Base-by-base conservation (phyloP, 2,888 invertebrate species). In the Drosophila trichaetosa region DNA sequence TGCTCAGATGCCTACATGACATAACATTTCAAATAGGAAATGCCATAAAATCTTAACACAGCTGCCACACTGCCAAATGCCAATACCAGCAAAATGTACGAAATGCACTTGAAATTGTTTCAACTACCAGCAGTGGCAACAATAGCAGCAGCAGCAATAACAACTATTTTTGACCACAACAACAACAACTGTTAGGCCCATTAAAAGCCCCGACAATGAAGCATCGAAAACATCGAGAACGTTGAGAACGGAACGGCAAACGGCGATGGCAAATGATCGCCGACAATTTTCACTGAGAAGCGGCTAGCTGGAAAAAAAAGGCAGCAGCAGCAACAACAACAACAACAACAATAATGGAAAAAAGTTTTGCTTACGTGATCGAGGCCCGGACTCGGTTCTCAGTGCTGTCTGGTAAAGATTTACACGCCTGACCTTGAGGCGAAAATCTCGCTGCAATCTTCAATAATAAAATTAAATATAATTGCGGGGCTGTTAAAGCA, bases 391-490 rank as follows among this genome's bases (percentile, higher is more conserved):
- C 75, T 69, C 38, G 38, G 61, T 79, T 78, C 77, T 69, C 72
- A 71, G 78, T 52, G 76, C 83, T 81, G 76, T 77, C 81, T 75
- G 82, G 83, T 79, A 86, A 86, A 86, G 90, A 86, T 90, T 88
- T 88, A 88, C 87, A 85, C 79, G 89, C 75, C 82, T 87, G 87
- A 87, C 87, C 87, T 87, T 87, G 88, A 70, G 70, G 82, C 90
- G 88, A 87, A 89, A 87, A 87, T 88, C 86, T 87, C 77, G 82
- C 90, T 87, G 89, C 90, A 87, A 90, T 87, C 90, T 87, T 87
- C 90, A 86, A 90, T 90, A 87, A 90, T 90, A 90, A 90, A 90
- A 90, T 88, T 90, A 88, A 88, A 90, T 88, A 90, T 88, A 88
- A 88, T 88, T 88, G 85, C 90, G 82, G 86, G 81, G 77, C 84